A percentile compares a stretch with the other conserved stretches of the same genome.
phyloP scores from a whole-genome alignment of 2,113 vertebrate species.

The Alouatta palliata region DNA sequence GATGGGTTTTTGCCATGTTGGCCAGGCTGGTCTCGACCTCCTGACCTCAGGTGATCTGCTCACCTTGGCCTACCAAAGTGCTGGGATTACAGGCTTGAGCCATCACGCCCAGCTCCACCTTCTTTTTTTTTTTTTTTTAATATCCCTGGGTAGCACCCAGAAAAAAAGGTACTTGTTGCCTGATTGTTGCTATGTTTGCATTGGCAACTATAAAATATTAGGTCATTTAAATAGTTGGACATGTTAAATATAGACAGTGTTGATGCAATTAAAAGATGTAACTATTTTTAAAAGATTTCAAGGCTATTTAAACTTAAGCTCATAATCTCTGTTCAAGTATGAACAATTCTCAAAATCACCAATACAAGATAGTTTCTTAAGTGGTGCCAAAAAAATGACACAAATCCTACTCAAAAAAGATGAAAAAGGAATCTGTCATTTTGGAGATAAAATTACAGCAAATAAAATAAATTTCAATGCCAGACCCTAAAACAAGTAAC shows the following conservation, averaged over 20 bases:
- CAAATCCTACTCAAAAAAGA: not conserved
- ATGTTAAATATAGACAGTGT: not conserved
- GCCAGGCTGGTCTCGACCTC: too few species aligned
- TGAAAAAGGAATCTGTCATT: constrained; percentile 18
- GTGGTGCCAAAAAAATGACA: constrained; percentile 27
- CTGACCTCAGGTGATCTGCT: too few species aligned
- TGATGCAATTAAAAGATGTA: constrained; percentile 21
- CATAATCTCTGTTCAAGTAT: constrained; percentile 55
- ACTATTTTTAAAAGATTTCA: constrained; percentile 50
- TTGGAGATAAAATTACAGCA: constrained; percentile 5
- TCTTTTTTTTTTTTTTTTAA: too few species aligned
- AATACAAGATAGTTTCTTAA: constrained; percentile 49
- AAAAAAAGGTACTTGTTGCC: not conserved
- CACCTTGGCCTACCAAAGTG: too few species aligned
- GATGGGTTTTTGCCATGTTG: too few species aligned
- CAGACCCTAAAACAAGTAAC: not conserved
- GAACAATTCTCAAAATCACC: constrained; percentile 54
- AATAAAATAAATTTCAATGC: constrained; percentile 27
- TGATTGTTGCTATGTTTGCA: constrained; percentile 4
- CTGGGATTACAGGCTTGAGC: too few species aligned
- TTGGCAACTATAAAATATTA: constrained; percentile 37
- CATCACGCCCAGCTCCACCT: too few species aligned
- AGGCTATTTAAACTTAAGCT: constrained; percentile 56
- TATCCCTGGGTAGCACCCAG: not conserved
- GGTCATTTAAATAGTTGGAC: not conserved